phyloP scores from a whole-genome alignment of 2,797 vertebrate genomes.

The Cirrhinus mrigala region DNA sequence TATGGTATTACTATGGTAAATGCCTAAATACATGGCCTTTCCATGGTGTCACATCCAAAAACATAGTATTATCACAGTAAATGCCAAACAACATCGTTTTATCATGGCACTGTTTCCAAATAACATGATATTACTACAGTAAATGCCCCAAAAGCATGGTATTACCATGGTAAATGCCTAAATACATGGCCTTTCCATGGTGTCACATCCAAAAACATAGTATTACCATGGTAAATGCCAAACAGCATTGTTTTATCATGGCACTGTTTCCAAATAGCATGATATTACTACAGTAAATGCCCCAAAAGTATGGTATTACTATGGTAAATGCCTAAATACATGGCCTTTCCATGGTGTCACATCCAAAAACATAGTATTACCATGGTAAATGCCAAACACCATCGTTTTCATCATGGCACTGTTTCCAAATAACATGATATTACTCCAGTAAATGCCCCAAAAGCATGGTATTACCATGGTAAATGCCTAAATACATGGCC shows the following conservation, averaged over 20 bases:
- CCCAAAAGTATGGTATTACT: not conserved
- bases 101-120: not conserved
- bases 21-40: not conserved
- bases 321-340: not conserved
- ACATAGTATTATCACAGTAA: not conserved
- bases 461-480: not conserved
- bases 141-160: too few relatives aligned
- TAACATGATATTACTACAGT: too few relatives aligned
- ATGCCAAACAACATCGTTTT: not conserved
- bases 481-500: too few relatives aligned
- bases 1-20: not conserved
- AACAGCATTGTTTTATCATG: not conserved
- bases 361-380: too few relatives aligned
- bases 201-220: not conserved
- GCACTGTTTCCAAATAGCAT: not conserved
- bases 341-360: not conserved
- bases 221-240: too few relatives aligned
- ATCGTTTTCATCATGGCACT: too few relatives aligned
- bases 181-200: too few relatives aligned
- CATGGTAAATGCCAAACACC: too few relatives aligned
- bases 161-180: too few relatives aligned
- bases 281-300: not conserved
- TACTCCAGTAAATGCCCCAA: too few relatives aligned
- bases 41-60: not conserved
- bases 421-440: too few relatives aligned